Percentiles rank a stretch among this genome's conserved stretches.
Evolutionary conservation across 2,888 invertebrate genomes (phyloP).

Genomic region (Arctia plantaginis): DNA sequence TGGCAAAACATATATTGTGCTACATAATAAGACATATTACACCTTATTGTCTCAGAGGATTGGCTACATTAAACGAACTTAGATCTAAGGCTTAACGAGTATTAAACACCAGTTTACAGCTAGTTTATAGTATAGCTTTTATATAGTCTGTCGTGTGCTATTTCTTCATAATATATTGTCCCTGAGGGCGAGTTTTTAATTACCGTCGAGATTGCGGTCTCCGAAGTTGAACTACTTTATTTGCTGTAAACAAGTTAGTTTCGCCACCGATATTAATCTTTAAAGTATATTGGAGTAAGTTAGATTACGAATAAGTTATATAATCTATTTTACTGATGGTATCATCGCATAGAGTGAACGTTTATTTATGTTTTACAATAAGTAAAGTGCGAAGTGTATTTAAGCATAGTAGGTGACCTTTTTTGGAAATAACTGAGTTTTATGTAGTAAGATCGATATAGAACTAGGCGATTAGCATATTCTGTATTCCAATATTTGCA

Average conservation of each 20-base stretch:
- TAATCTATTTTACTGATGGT: background rate
- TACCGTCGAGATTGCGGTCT: constrained; percentile 65
- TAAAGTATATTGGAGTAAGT: constrained; percentile 14
- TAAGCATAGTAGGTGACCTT: background rate
- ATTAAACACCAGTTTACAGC: constrained; percentile 25
- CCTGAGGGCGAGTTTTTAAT: constrained; percentile 70
- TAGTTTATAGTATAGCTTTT: constrained; percentile 10
- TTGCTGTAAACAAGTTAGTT: constrained; percentile 58
- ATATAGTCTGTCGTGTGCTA: constrained; percentile 35
- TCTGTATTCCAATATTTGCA: background rate
- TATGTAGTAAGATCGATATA: background rate
- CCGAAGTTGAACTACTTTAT: constrained; percentile 50
- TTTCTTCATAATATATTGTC: constrained; percentile 40
- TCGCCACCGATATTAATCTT: constrained; percentile 50
- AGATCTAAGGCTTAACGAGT: constrained; percentile 34
- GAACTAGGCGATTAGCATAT: background rate
- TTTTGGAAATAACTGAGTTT: background rate
- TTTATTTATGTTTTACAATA: background rate
- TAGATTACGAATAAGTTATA: background rate
- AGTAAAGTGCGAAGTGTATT: background rate
- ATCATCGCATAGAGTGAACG: background rate
- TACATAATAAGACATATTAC: constrained; percentile 10
- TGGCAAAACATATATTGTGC: constrained; percentile 2
- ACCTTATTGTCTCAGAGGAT: constrained; percentile 20
- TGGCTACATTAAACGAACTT: constrained; percentile 16